Percentiles rank a stretch among this genome's conserved stretches.
phyloP scores from a whole-genome alignment of 2,797 vertebrate genomes.

The Sphaeramia orbicularis region DNA sequence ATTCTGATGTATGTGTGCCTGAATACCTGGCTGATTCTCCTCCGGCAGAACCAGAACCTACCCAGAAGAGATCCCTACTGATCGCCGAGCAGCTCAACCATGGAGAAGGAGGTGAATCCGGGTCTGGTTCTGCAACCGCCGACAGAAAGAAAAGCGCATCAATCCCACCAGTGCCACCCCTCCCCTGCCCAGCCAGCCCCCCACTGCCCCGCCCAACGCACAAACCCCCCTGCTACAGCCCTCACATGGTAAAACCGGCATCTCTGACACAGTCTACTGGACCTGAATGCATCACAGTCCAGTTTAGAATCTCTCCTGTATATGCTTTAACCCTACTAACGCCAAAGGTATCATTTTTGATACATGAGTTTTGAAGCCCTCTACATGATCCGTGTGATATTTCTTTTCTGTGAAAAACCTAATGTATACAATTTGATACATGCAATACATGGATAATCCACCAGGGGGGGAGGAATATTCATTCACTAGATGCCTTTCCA shows the following conservation, averaged over 20 bases:
- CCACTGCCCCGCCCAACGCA: slow-evolving; percentile 78
- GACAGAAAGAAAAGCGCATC: slow-evolving; percentile 96
- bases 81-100: slow-evolving; percentile 93
- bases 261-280: neutral
- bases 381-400: too few species aligned
- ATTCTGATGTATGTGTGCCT: neutral
- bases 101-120: slow-evolving; percentile 98
- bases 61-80: slow-evolving; percentile 93
- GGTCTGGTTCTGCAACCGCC: slow-evolving; percentile 96
- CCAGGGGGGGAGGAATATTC: too few species aligned
- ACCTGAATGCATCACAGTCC: neutral
- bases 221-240: slow-evolving; percentile 91
- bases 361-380: too few species aligned
- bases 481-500: too few species aligned
- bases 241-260: slow-evolving; percentile 86
- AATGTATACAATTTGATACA: too few species aligned
- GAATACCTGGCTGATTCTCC: neutral
- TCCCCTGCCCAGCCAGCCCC: slow-evolving; percentile 88
- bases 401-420: too few species aligned
- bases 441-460: too few species aligned
- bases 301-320: neutral
- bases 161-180: slow-evolving; percentile 92
- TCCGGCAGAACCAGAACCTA: slow-evolving; percentile 95
- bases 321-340: too few species aligned
- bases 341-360: too few species aligned